Conservation (phyloP, 2,797 vertebrate genomes). For the Leptatherina wallacei region DNA sequence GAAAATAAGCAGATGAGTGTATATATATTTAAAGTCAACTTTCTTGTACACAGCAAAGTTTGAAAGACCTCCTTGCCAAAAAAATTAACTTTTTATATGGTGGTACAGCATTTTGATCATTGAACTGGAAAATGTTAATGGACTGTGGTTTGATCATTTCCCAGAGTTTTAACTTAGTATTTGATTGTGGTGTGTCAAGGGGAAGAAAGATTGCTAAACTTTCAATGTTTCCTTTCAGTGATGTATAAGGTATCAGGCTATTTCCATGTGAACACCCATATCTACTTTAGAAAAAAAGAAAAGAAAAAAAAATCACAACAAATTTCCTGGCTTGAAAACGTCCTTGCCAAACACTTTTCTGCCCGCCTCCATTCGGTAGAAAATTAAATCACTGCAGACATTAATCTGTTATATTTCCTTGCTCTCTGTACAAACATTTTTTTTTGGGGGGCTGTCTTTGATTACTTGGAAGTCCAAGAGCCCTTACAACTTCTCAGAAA, state of each 20-base stretch:
- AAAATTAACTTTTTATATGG: constrained; percentile 28
- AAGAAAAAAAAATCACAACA: constrained; percentile 19
- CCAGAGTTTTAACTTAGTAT: constrained; percentile 42
- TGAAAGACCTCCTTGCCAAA: constrained; percentile 28
- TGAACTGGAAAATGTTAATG: constrained; percentile 39
- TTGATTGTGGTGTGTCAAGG: constrained; percentile 36
- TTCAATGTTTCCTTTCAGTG: constrained; percentile 53
- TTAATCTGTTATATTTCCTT: constrained; percentile 55
- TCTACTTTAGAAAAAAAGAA: neutral
- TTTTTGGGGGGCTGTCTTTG: constrained; percentile 61
- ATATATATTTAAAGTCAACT: constrained; percentile 26
- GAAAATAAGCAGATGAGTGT: constrained; percentile 15
- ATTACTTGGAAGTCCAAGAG: constrained; percentile 49
- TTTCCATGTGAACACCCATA: constrained; percentile 26
- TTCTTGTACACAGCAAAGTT: constrained; percentile 35
- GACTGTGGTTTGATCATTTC: constrained; percentile 33
- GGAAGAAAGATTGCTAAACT: constrained; percentile 33
- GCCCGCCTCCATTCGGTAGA: constrained; percentile 30
- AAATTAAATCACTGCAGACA: constrained; percentile 52
- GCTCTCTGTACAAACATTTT: constrained; percentile 55
- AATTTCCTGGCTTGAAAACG: constrained; percentile 39
- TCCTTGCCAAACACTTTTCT: constrained; percentile 24
- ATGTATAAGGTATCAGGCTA: constrained; percentile 22
- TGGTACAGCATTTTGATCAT: constrained; percentile 27
- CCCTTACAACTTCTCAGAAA: constrained; percentile 63